These are phyloP conservation scores for Dicentrarchus labrax DNA, from an alignment of 2,113 vertebrate species.

Conservation along the genomic window DNA sequence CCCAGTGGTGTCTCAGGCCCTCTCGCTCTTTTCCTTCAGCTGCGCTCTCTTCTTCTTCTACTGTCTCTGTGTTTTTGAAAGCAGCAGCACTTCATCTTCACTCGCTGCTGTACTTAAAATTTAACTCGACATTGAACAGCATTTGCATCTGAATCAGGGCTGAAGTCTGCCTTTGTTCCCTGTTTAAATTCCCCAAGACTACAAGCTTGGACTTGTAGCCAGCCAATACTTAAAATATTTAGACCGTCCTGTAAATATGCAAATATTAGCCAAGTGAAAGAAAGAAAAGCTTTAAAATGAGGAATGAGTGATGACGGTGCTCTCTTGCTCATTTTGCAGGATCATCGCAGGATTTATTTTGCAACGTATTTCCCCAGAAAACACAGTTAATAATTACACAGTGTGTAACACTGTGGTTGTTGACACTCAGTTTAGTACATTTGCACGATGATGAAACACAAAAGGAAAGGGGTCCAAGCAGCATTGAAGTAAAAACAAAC, in stretches of 20 bases:
- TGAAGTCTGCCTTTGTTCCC: conserved; percentile 27
- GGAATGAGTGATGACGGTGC: neutral
- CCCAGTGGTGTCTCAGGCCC: conserved; percentile 64
- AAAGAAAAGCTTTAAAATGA: neutral
- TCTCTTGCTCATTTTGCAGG: neutral
- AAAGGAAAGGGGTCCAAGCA: neutral
- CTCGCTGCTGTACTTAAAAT: conserved; percentile 4
- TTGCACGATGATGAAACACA: conserved; percentile 7
- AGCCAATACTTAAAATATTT: conserved; percentile 41
- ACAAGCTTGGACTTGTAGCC: conserved; percentile 5
- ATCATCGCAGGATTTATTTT: neutral
- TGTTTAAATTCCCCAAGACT: conserved; percentile 6
- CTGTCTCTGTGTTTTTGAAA: conserved; percentile 17
- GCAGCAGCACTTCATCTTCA: conserved; percentile 41
- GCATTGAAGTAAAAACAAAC: neutral
- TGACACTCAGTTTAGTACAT: neutral
- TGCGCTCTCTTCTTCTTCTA: conserved; percentile 16
- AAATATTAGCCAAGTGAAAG: conserved; percentile 29
- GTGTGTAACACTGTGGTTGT: neutral
- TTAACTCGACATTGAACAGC: neutral
- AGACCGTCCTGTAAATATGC: conserved; percentile 25
- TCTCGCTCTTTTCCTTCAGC: conserved; percentile 34
- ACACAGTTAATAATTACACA: conserved; percentile 22
- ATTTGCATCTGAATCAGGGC: conserved; percentile 51
- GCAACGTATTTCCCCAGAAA: neutral